Evolutionary conservation across 1,140 invertebrate species (phyloP).

Genomic region (Metopolophium dirhodum): DNA sequence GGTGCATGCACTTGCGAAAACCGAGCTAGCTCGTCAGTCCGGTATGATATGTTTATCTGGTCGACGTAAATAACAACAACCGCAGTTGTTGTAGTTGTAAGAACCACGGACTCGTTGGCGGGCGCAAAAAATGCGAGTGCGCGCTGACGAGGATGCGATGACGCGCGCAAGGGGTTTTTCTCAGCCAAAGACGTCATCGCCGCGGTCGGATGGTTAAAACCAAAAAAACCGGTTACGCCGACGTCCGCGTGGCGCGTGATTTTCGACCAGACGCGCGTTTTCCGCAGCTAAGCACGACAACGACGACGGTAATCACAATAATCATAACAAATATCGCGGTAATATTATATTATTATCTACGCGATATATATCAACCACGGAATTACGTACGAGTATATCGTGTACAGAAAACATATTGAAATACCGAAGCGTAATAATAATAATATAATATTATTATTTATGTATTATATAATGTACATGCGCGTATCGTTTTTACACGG

Average conservation of each 20-base stretch:
- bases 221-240: neutral
- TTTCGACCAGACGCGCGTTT: neutral
- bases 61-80: constrained; percentile 19
- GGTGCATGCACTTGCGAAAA: neutral
- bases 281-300: neutral
- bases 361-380: too few species aligned
- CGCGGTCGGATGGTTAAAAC: neutral
- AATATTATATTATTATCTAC: neutral
- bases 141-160: neutral
- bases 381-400: too few species aligned
- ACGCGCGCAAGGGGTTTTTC: neutral
- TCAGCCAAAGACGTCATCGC: neutral
- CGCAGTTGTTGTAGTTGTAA: too few species aligned
- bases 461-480: too few species aligned
- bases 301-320: neutral
- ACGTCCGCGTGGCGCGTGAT: too few species aligned
- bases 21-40: too few species aligned
- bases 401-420: neutral
- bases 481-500: neutral
- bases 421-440: neutral
- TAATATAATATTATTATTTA: neutral
- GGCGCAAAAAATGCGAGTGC: neutral
- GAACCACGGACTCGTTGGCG: neutral
- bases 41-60: neutral
- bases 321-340: neutral